Percentiles rank a stretch among this genome's conserved stretches.
phyloP scores from a whole-genome alignment of 2,113 vertebrate species.

The Tachysurus vachellii region DNA sequence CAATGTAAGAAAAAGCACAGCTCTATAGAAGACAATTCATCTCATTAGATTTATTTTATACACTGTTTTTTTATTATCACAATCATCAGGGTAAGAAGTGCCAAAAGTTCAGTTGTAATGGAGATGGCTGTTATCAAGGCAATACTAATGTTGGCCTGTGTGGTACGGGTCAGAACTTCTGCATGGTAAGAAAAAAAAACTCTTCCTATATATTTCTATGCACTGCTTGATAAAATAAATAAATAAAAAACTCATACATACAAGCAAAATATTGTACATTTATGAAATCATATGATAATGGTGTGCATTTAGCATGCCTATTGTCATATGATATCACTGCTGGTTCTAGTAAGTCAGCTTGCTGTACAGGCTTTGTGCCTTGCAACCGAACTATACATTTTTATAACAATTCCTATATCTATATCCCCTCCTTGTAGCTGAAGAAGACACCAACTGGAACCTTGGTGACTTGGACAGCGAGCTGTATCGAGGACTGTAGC shows the following conservation, averaged over 20 bases:
- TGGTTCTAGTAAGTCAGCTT: neutral
- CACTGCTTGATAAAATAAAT: neutral
- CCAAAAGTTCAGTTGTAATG: conserved; percentile 52
- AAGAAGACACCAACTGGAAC: conserved; percentile 58
- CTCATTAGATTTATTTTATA: neutral
- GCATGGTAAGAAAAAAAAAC: conserved; percentile 69
- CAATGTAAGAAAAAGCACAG: conserved; percentile 62
- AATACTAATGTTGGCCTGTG: conserved; percentile 8
- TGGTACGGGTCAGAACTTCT: conserved; percentile 67
- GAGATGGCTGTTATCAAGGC: conserved; percentile 68
- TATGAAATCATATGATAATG: neutral
- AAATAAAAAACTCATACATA: neutral
- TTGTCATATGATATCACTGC: neutral
- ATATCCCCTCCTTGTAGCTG: conserved; percentile 63
- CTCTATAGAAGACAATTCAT: neutral
- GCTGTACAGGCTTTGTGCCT: neutral
- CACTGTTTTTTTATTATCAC: neutral
- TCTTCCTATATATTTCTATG: neutral
- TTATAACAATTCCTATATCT: neutral
- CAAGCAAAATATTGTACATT: neutral
- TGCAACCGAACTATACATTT: neutral
- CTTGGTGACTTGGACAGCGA: conserved; percentile 57
- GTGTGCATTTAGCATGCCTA: neutral
- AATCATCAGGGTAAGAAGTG: conserved; percentile 75
- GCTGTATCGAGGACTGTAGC: conserved; percentile 72